These are phyloP conservation scores for Dicrostonyx torquatus DNA, from an alignment of 2,797 vertebrate species.

Conservation along the genomic window DNA sequence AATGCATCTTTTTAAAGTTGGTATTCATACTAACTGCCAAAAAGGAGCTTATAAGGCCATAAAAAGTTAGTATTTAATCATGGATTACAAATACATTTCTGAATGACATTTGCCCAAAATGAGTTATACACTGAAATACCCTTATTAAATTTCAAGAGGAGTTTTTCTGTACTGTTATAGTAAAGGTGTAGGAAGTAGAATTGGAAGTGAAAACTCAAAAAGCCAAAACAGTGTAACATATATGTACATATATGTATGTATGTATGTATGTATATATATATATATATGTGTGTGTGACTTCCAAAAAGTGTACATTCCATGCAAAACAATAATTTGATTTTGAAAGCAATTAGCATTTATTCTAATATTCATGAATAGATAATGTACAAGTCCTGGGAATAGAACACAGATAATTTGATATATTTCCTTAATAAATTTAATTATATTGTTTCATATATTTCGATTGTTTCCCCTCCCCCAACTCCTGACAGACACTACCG, in stretches of 20 bases:
- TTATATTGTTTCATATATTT: not conserved
- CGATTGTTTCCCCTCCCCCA: too few relatives aligned
- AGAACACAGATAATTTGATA: not conserved
- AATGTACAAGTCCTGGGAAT: not conserved
- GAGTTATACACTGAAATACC: conserved; percentile 73
- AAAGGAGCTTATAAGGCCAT: not conserved
- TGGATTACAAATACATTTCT: conserved; percentile 38
- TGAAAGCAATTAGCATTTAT: not conserved
- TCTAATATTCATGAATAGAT: not conserved
- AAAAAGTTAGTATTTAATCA: conserved; percentile 54
- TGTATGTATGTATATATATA: not conserved
- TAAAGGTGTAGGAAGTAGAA: conserved; percentile 72
- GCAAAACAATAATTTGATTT: not conserved
- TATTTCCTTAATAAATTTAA: not conserved
- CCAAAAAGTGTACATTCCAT: conserved; percentile 13
- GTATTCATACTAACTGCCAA: not conserved
- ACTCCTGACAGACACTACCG: not conserved
- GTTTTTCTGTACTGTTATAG: conserved; percentile 36
- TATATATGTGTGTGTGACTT: not conserved
- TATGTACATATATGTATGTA: not conserved
- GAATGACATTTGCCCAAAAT: conserved; percentile 66
- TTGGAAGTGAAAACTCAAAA: not conserved
- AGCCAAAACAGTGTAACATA: conserved; percentile 28
- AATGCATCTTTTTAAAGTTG: not conserved
- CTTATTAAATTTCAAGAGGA: conserved; percentile 73